A percentile compares a stretch with the other conserved stretches of the same genome.
Evolutionary conservation across 1,140 invertebrate species (phyloP).

Genomic region (Steinernema khuongi): DNA sequence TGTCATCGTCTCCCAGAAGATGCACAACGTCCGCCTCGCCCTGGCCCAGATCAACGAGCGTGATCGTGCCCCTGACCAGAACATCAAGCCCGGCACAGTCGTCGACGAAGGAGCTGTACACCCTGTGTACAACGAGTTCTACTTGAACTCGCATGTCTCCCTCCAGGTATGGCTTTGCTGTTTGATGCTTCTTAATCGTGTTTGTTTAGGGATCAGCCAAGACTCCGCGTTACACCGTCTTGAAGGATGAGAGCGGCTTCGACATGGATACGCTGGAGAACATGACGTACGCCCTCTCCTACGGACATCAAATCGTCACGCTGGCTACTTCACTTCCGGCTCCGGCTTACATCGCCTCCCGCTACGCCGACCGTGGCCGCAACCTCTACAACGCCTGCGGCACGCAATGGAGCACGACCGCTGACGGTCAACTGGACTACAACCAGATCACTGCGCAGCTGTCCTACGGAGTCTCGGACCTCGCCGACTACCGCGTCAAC

Average conservation of each 20-base stretch:
- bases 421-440: not conserved
- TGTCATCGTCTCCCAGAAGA: conserved; percentile 35
- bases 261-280: conserved; percentile 30
- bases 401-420: not conserved
- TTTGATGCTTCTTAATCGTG: not conserved
- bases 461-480: not conserved
- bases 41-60: conserved; percentile 23
- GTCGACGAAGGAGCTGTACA: conserved; percentile 23
- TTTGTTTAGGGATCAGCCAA: conserved; percentile 28
- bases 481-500: not conserved
- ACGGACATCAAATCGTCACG: conserved; percentile 25
- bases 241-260: conserved; percentile 24
- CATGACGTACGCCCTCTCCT: conserved; percentile 17
- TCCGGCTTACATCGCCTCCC: conserved; percentile 37
- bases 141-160: conserved; percentile 33
- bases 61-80: conserved; percentile 29
- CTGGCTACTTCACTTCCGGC: conserved; percentile 33
- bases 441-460: not conserved
- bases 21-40: conserved; percentile 30
- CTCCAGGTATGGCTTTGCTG: conserved; percentile 22
- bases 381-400: conserved; percentile 16
- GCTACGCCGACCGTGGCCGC: conserved; percentile 34
- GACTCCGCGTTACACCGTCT: conserved; percentile 33
- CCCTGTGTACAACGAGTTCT: conserved; percentile 36
- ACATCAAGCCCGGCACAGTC: conserved; percentile 31